phyloP scores from a whole-genome alignment of 2,888 invertebrate species.

The Drosophila mercatorum region DNA sequence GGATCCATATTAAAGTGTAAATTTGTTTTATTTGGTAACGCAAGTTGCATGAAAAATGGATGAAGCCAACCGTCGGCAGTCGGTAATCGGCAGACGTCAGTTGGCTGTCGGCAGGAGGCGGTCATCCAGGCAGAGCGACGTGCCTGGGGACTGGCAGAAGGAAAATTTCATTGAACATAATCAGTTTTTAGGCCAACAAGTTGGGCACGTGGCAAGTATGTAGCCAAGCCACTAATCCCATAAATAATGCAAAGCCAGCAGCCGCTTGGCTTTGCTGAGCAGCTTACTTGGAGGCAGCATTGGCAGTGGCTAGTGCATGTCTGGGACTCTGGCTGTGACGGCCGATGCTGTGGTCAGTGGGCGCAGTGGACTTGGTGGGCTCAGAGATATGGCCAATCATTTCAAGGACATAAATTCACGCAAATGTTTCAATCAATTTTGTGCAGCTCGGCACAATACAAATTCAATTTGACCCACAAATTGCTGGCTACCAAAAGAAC shows the following conservation, averaged over 20 bases:
- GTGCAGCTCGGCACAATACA: constrained; percentile 72
- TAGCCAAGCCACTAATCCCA: constrained; percentile 71
- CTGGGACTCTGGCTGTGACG: constrained; percentile 4
- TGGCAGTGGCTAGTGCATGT: constrained; percentile 13
- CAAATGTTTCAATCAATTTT: constrained; percentile 79
- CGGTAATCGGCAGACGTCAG: background rate
- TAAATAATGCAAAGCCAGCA: constrained; percentile 70
- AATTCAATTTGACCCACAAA: constrained; percentile 79
- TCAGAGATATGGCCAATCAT: constrained; percentile 70
- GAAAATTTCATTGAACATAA: constrained; percentile 75
- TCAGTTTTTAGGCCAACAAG: constrained; percentile 75
- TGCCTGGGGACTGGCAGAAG: constrained; percentile 22
- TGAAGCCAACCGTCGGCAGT: constrained; percentile 42
- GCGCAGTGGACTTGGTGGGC: constrained; percentile 1
- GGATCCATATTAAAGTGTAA: constrained; percentile 72
- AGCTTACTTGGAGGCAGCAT: constrained; percentile 16
- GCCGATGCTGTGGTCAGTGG: constrained; percentile 10
- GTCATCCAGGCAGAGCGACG: constrained; percentile 1
- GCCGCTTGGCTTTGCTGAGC: constrained; percentile 16
- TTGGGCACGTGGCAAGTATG: constrained; percentile 64
- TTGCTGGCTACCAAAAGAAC: constrained; percentile 59
- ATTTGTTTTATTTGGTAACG: constrained; percentile 72
- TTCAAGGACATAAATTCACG: constrained; percentile 79
- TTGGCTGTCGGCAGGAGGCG: too few species aligned
- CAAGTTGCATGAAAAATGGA: constrained; percentile 69